Evolutionary conservation across 1,140 invertebrate species (phyloP).

Genomic region (Sycophaga agraensis): DNA sequence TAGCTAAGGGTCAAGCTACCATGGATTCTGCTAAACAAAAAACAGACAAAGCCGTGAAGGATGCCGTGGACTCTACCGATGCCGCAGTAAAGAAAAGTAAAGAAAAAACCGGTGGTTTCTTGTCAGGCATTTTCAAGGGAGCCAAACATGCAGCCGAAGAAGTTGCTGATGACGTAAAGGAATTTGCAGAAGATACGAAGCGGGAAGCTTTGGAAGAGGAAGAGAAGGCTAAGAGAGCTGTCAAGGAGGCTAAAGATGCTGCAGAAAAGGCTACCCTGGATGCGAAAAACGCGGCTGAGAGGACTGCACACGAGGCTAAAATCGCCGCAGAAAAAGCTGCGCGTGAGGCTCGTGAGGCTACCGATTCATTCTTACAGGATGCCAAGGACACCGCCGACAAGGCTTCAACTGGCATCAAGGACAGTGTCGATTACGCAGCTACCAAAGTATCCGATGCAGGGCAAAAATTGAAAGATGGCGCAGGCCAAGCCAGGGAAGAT

Average conservation of each 20-base stretch:
- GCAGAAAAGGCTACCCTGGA: too few relatives aligned
- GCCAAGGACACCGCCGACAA: background rate
- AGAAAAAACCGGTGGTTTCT: conserved; percentile 39
- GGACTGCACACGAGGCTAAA: too few relatives aligned
- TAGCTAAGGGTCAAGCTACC: conserved; percentile 10
- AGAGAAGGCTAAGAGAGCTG: background rate
- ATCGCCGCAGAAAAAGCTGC: too few relatives aligned
- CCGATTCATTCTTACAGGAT: too few relatives aligned
- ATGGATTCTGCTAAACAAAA: background rate
- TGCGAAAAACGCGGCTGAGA: too few relatives aligned
- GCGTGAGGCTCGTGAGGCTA: too few relatives aligned
- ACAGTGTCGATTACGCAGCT: background rate
- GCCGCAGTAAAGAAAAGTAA: conserved; percentile 35
- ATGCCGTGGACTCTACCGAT: conserved; percentile 20
- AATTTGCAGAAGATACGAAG: conserved; percentile 37
- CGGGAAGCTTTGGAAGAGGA: conserved; percentile 30
- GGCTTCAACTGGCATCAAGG: background rate
- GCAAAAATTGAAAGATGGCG: conserved; percentile 42
- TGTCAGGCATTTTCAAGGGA: conserved; percentile 41
- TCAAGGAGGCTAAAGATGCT: background rate
- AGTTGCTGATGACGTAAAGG: conserved; percentile 29
- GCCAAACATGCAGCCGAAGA: conserved; percentile 35
- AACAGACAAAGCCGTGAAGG: conserved; percentile 16
- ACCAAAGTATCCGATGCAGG: conserved; percentile 33
- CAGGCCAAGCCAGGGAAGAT: conserved; percentile 47